phyloP scores from a whole-genome alignment of 2,888 invertebrate genomes.

The Euplexia lucipara region DNA sequence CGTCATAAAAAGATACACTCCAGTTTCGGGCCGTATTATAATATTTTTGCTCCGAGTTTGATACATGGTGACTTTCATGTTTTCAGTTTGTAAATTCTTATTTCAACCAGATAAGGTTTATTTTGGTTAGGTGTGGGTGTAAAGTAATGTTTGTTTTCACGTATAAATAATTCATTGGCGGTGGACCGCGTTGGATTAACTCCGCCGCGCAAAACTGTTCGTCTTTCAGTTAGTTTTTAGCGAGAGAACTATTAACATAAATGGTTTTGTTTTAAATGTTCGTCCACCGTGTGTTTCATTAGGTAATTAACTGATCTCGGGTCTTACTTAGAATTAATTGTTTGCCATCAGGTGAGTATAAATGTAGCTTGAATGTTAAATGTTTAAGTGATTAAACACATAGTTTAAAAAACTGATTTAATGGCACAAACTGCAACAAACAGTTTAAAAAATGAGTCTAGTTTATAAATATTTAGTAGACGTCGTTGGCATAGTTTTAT shows the following conservation, averaged over 20 bases:
- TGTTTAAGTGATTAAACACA: too few relatives aligned
- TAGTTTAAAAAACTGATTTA: too few relatives aligned
- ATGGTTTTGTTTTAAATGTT: constrained; percentile 63
- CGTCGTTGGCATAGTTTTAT: too few relatives aligned
- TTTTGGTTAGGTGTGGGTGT: constrained; percentile 29
- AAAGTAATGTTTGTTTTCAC: constrained; percentile 39
- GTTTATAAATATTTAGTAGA: too few relatives aligned
- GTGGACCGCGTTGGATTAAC: constrained; percentile 67
- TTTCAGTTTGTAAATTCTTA: constrained; percentile 21
- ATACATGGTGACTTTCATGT: constrained; percentile 55
- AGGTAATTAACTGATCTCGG: constrained; percentile 21
- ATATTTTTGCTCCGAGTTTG: constrained; percentile 64
- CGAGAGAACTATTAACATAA: constrained; percentile 65
- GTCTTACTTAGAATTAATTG: constrained; percentile 7
- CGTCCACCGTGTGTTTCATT: constrained; percentile 27
- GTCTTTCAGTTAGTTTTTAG: constrained; percentile 71
- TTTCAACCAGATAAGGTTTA: constrained; percentile 27
- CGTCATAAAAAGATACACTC: constrained; percentile 64
- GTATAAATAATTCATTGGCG: constrained; percentile 71
- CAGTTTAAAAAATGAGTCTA: too few relatives aligned
- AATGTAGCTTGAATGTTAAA: too few relatives aligned
- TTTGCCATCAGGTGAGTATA: neutral
- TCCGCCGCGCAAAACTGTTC: constrained; percentile 66
- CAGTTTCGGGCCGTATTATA: constrained; percentile 63
- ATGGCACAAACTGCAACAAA: too few relatives aligned